Evolutionary conservation across 2,888 invertebrate genomes (phyloP), one percentile per base, ranked within the genome.

Genomic region (Tinea trinotella): DNA sequence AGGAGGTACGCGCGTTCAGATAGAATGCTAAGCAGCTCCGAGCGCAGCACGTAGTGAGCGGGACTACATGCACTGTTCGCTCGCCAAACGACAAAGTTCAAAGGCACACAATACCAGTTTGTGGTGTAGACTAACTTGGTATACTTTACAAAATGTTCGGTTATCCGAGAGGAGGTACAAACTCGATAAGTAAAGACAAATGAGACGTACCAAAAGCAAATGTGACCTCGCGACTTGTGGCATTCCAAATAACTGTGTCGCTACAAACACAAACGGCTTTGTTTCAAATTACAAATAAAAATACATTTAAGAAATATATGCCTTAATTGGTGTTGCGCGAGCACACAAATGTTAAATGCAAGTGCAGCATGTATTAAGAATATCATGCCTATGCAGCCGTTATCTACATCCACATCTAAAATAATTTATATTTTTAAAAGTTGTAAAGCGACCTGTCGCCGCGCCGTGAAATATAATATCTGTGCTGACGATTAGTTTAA

Each of bases 11-110:
- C 68, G 73, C 71, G 76, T 76, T 74, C 74, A 67, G 71, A 71
- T 71, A 71, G 84, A 84, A 85, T 84, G 78, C 74, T 82, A 83
- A 85, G 68, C 76, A 81, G 83, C 63, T 7, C 13, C 40, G 40
- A 7, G 40, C 40, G 40, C 40, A 40, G 40, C 40, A 62, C 64
- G 62, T 66, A 65, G 68, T 67, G 66, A 67, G 65, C 64, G 64
- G 68, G 64, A 65, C 63, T 59, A 61, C 13, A 40, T 40, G 40
- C 40, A 40, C 40, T 40, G 13, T 40, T 15, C 40, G 13, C 40
- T 40, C 40, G 15, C 40, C n/a, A 40, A 40, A 40, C 40, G 40
- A 40, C 40, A 40, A 40, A 40, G 40, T 40, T 40, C 40, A 40
- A 13, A 40, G 40, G 40, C 40, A 40, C 40, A 40, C 2, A 40